Conservation (phyloP, 1,140 invertebrate species). For the Drosophila murphyi region DNA sequence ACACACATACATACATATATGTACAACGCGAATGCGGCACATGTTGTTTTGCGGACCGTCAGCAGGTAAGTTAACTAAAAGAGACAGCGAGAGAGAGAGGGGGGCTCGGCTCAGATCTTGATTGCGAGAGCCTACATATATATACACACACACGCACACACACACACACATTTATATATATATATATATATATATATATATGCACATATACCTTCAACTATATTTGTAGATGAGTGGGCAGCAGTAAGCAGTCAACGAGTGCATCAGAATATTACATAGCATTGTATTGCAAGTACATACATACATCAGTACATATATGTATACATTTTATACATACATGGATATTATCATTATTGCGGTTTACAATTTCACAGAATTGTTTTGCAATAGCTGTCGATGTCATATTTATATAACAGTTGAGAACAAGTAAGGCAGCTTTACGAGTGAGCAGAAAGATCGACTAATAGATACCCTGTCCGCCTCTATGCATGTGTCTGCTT, state of each 20-base stretch:
- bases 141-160: neutral
- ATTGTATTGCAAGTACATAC: constrained; percentile 10
- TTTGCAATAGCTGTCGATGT: constrained; percentile 45
- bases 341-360: constrained; percentile 28
- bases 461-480: too few relatives aligned
- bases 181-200: neutral
- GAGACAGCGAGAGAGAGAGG: neutral
- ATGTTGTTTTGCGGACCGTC: constrained; percentile 37
- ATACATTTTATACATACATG: neutral
- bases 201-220: neutral
- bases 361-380: constrained; percentile 68
- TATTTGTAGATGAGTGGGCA: constrained; percentile 42
- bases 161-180: neutral
- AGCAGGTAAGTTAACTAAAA: neutral
- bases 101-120: constrained; percentile 52
- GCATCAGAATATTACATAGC: constrained; percentile 43
- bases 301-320: constrained; percentile 11
- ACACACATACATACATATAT: neutral
- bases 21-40: constrained; percentile 26
- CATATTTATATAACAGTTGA: constrained; percentile 25
- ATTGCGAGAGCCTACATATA: constrained; percentile 24
- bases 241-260: constrained; percentile 10
- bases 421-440: too few relatives aligned
- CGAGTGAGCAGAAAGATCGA: too few relatives aligned
- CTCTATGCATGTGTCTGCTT: too few relatives aligned